Percentiles rank a stretch among this genome's conserved stretches.
Evolutionary conservation across 2,113 vertebrate species (phyloP).

Genomic region (Ranitomeya imitator): DNA sequence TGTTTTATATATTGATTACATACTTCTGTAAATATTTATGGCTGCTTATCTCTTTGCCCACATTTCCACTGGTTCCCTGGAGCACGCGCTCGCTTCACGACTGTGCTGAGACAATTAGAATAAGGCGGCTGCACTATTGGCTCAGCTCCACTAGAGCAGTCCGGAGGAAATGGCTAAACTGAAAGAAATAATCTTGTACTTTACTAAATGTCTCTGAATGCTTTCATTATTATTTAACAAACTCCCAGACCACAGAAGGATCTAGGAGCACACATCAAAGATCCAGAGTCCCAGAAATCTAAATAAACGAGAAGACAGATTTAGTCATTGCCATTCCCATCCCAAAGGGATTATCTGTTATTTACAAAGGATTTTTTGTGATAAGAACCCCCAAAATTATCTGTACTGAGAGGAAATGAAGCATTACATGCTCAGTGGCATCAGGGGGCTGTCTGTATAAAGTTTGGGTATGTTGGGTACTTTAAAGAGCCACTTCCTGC

Average conservation of each 20-base stretch:
- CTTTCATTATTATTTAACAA: neutral
- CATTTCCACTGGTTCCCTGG: slow-evolving; percentile 21
- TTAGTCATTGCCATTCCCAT: neutral
- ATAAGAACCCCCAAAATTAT: neutral
- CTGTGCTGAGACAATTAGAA: slow-evolving; percentile 3
- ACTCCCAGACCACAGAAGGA: neutral
- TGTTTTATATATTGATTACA: neutral
- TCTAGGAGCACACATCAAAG: neutral
- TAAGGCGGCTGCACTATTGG: neutral
- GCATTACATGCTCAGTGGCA: no score
- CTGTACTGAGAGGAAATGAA: neutral
- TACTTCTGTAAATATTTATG: slow-evolving; percentile 13
- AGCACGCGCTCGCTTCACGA: neutral
- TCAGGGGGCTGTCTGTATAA: no score
- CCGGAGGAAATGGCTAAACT: neutral
- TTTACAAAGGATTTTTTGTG: neutral
- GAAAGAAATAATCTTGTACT: neutral
- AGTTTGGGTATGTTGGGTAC: no score
- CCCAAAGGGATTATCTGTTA: neutral
- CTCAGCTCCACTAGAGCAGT: neutral
- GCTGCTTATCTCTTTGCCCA: slow-evolving; percentile 26
- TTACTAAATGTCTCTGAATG: neutral
- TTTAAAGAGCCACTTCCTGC: no score
- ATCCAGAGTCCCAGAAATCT: neutral
- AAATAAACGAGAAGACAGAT: neutral